Percentiles rank a stretch among this genome's conserved stretches.
phyloP scores from a whole-genome alignment of 2,888 invertebrate genomes.

The Orchestes rusci region DNA sequence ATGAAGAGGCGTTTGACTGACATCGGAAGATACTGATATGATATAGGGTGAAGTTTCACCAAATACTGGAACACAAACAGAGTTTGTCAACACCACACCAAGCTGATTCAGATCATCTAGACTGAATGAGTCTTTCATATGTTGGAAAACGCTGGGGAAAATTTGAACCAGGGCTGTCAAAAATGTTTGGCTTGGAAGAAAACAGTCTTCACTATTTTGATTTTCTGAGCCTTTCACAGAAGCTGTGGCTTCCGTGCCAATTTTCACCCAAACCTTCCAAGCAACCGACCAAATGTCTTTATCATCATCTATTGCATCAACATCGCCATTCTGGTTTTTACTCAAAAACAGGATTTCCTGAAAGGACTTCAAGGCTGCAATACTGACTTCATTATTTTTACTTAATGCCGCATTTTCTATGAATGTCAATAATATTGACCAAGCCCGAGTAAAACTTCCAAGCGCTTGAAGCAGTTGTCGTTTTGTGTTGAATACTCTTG shows the following conservation, averaged over 20 bases:
- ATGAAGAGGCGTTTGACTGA: slow-evolving; percentile 73
- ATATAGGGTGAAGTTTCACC: slow-evolving; percentile 76
- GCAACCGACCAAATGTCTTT: slow-evolving; percentile 70
- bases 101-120: slow-evolving; percentile 71
- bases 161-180: slow-evolving; percentile 91
- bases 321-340: slow-evolving; percentile 45
- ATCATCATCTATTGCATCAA: slow-evolving; percentile 43
- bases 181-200: slow-evolving; percentile 89
- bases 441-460: slow-evolving; percentile 89
- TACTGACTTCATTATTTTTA: slow-evolving; percentile 91
- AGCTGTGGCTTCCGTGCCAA: slow-evolving; percentile 72
- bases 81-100: slow-evolving; percentile 60
- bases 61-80: slow-evolving; percentile 73
- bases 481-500: slow-evolving; percentile 87
- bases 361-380: slow-evolving; percentile 93
- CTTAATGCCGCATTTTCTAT: slow-evolving; percentile 88
- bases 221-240: slow-evolving; percentile 46
- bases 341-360: slow-evolving; percentile 83
- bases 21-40: slow-evolving; percentile 63
- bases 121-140: slow-evolving; percentile 60
- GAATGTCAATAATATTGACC: slow-evolving; percentile 88
- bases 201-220: slow-evolving; percentile 50
- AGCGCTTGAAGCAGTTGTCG: slow-evolving; percentile 73
- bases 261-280: slow-evolving; percentile 82
- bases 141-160: slow-evolving; percentile 90